These are phyloP conservation scores for Panagrolaimus sp. DNA, from an alignment of 1,140 invertebrate genomes.

Conservation along the genomic window DNA sequence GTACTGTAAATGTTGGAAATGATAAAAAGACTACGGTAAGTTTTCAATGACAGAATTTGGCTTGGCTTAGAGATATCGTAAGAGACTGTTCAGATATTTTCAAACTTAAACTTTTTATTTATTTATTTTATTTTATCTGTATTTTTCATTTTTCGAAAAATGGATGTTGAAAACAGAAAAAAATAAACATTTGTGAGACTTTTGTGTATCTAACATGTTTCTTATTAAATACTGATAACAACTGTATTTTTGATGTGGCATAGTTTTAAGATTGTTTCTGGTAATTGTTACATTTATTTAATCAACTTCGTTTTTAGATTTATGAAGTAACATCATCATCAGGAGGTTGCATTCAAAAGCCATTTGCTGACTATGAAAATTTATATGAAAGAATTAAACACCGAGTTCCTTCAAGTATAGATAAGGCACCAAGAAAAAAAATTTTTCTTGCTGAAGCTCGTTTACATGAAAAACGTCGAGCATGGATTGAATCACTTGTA, in stretches of 20 bases:
- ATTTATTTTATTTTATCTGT: no score
- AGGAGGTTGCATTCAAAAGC: slow-evolving; percentile 5
- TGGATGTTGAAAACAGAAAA: no score
- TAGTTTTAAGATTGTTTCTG: not conserved
- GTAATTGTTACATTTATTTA: not conserved
- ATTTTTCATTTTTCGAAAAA: no score
- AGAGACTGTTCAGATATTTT: no score
- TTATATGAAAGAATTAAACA: slow-evolving; percentile 33
- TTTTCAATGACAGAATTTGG: no score
- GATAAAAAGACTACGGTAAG: slow-evolving; percentile 10
- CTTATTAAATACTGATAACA: no score
- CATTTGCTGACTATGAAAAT: slow-evolving; percentile 30
- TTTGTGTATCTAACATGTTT: no score
- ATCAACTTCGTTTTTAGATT: not conserved
- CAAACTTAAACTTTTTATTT: no score
- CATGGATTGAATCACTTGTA: slow-evolving; percentile 37
- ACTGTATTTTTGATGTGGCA: no score
- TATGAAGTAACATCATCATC: slow-evolving; percentile 29
- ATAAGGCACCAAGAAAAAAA: slow-evolving; percentile 40
- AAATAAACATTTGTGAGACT: no score
- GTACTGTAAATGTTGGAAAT: not conserved
- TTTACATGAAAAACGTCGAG: slow-evolving; percentile 42
- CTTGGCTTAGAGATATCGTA: no score
- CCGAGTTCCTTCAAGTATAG: slow-evolving; percentile 32
- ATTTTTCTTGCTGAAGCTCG: slow-evolving; percentile 38